These are phyloP conservation scores for Anguilla rostrata DNA, from an alignment of 2,113 vertebrate genomes.

Conservation along the genomic window DNA sequence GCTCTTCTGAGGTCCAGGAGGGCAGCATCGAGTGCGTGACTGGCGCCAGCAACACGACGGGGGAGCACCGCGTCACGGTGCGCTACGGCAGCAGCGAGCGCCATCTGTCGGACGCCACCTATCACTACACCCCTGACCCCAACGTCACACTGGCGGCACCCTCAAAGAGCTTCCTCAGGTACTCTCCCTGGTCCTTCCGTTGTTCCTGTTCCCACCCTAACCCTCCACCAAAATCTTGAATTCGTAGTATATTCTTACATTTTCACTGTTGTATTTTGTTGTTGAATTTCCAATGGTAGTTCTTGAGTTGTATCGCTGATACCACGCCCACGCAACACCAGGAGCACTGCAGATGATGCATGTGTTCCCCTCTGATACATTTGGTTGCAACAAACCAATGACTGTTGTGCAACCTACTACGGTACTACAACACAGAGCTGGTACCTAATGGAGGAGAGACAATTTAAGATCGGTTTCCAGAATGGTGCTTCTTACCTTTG, in stretches of 20 bases:
- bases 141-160: constrained; percentile 83
- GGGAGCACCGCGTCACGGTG: constrained; percentile 75
- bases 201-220: not conserved
- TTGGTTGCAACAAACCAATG: too few relatives aligned
- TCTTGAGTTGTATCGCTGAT: not conserved
- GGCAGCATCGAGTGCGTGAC: constrained; percentile 81
- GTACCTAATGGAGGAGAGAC: too few relatives aligned
- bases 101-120: constrained; percentile 68
- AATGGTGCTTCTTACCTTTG: too few relatives aligned
- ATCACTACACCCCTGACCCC: constrained; percentile 84
- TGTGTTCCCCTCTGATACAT: not conserved
- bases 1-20: constrained; percentile 73
- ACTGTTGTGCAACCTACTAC: too few relatives aligned
- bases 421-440: too few relatives aligned
- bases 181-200: not conserved
- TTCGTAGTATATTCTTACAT: not conserved
- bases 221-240: not conserved
- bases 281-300: not conserved
- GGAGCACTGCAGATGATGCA: not conserved
- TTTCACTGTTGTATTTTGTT: not conserved
- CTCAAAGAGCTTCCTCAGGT: constrained; percentile 88
- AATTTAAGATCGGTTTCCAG: too few relatives aligned
- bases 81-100: constrained; percentile 78
- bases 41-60: constrained; percentile 69
- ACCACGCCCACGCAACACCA: not conserved